Evolutionary conservation across 2,888 invertebrate genomes (phyloP).

Genomic region (Altica lythri): DNA sequence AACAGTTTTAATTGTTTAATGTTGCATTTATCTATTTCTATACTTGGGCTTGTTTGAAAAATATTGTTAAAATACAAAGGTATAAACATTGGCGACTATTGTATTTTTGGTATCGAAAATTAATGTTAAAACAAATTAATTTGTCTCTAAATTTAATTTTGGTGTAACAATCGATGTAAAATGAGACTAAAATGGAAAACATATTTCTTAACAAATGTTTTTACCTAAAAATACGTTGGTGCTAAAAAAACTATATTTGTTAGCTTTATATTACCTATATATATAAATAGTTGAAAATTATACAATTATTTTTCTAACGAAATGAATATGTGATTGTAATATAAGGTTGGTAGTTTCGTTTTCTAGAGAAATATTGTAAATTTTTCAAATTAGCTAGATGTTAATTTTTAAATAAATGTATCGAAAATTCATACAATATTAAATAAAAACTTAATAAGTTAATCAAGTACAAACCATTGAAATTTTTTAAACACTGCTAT

Average conservation of each 20-base stretch:
- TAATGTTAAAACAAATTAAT: too few relatives aligned
- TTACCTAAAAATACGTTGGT: constrained; percentile 33
- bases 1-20: too few relatives aligned
- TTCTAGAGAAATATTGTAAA: constrained; percentile 17
- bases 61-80: too few relatives aligned
- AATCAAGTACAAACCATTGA: constrained; percentile 30
- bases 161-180: neutral
- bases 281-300: constrained; percentile 17
- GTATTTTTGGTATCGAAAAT: too few relatives aligned
- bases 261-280: constrained; percentile 25
- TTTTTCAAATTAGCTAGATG: constrained; percentile 24
- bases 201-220: constrained; percentile 12
- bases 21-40: too few relatives aligned
- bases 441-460: constrained; percentile 29
- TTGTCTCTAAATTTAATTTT: too few relatives aligned
- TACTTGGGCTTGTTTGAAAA: too few relatives aligned
- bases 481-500: constrained; percentile 20
- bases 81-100: too few relatives aligned
- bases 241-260: constrained; percentile 35
- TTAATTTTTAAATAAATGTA: constrained; percentile 30
- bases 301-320: constrained; percentile 20
- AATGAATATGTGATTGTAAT: constrained; percentile 39
- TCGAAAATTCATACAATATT: constrained; percentile 28
- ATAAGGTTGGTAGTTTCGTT: constrained; percentile 35
- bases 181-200: constrained; percentile 19